A percentile compares a stretch with the other conserved stretches of the same genome.
Evolutionary conservation across 2,888 invertebrate genomes (phyloP).

Genomic region (Pammene fasciana): DNA sequence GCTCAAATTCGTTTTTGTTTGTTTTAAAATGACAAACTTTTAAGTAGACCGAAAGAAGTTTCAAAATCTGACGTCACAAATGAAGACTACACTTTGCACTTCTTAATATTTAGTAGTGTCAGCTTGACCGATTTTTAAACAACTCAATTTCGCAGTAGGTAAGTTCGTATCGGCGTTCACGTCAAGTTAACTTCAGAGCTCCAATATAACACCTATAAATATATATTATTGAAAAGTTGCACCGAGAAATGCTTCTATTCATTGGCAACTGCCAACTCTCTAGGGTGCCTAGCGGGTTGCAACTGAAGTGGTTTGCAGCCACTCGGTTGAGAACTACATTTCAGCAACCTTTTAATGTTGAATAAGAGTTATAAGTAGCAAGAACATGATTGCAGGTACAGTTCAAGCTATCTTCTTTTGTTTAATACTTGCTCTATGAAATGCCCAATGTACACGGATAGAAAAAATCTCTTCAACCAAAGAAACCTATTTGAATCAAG

Average conservation of each 20-base stretch:
- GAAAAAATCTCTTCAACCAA: too few species aligned
- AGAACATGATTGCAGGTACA: background rate
- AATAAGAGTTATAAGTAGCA: background rate
- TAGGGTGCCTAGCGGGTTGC: constrained; percentile 11
- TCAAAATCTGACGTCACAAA: too few species aligned
- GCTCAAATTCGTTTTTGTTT: too few species aligned
- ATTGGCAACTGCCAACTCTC: constrained; percentile 26
- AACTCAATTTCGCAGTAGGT: background rate
- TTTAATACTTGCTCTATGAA: too few species aligned
- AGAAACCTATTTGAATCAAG: too few species aligned
- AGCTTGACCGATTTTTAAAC: background rate
- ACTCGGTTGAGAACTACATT: constrained; percentile 17
- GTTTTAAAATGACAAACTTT: too few species aligned
- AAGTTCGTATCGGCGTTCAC: constrained; percentile 11
- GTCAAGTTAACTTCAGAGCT: constrained; percentile 13
- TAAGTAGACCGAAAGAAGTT: too few species aligned
- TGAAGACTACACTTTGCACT: too few species aligned
- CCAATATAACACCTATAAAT: constrained; percentile 33
- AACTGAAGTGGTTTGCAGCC: constrained; percentile 11
- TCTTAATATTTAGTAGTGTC: too few species aligned
- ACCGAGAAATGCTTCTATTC: constrained; percentile 17
- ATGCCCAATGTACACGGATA: too few species aligned
- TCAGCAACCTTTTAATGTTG: background rate
- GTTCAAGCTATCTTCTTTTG: background rate
- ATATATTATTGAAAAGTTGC: constrained; percentile 34